Base-by-base conservation (phyloP, 1,140 invertebrate species). In the Gonioctena quinquepunctata region DNA sequence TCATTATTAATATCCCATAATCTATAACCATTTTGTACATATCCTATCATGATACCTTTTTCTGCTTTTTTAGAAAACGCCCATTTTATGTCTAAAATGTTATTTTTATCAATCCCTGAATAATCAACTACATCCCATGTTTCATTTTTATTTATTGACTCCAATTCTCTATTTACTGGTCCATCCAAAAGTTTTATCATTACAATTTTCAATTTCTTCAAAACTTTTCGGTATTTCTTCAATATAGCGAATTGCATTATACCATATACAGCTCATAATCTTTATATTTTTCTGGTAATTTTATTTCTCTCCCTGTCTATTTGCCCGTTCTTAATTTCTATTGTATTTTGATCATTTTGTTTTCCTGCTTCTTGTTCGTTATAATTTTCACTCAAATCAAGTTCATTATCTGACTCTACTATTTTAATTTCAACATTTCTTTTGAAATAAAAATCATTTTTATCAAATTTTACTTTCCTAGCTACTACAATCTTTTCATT, bases 181-280 rank as follows among this genome's bases (percentile, higher is more conserved):
- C n/a, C n/a, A n/a, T n/a, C n/a, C n/a, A n/a, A n/a, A n/a, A n/a
- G n/a, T n/a, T n/a, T n/a, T n/a, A n/a, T n/a, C n/a, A n/a, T n/a
- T n/a, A n/a, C n/a, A n/a, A n/a, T n/a, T n/a, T 19, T 84, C 48
- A 33, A 84, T 81, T 71, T 85, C 81, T 50, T 74, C 56, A 66
- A 60, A 71, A 72, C 42, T 71, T 66, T 65, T 62, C 16, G 74
- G 75, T 54, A 68, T 48, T 28, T 72, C 54, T 25, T 74, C 66
- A 28, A 70, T 11, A 62, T 60, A 71, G 19, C 25, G 66, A 2
- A 61, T 28, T 48, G 59, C 69, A 62, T 70, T 54, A 62, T 21
- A 68, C 69, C 68, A 71, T 70, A 49, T 73, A 73, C 25, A 73
- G 19, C 28, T 70, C 68, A 66, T 66, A 73, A 54, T 73, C 71